Conservation (phyloP, 2,888 invertebrate genomes). For the Lottia scabra region DNA sequence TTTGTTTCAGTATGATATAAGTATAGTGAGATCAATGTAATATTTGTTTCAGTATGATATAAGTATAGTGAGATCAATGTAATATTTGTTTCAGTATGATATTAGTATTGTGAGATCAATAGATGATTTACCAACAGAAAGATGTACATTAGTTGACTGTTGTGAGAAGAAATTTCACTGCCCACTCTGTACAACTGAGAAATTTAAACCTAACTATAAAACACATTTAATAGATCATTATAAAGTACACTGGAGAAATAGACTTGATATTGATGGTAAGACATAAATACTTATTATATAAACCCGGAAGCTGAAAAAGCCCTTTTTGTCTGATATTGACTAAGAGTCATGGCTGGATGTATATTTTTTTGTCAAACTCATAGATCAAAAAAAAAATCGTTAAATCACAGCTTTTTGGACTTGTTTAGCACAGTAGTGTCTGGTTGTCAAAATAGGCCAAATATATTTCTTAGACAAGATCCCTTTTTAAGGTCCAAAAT, state of each 20-base stretch:
- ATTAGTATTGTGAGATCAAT: slow-evolving; percentile 38
- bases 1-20: slow-evolving; percentile 39
- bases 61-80: slow-evolving; percentile 35
- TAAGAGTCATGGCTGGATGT: too few species aligned
- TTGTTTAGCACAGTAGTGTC: too few species aligned
- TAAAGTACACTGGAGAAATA: slow-evolving; percentile 44
- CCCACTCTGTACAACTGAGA: slow-evolving; percentile 33
- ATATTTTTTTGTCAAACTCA: too few species aligned
- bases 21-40: slow-evolving; percentile 37
- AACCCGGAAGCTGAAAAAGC: not conserved
- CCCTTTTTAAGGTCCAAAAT: too few species aligned
- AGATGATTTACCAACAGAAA: slow-evolving; percentile 37
- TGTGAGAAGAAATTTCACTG: slow-evolving; percentile 45
- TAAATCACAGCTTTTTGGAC: too few species aligned
- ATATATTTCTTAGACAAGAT: too few species aligned
- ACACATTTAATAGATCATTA: slow-evolving; percentile 41
- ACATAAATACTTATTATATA: not conserved
- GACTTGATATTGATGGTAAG: slow-evolving; percentile 44
- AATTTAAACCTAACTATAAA: slow-evolving; percentile 37
- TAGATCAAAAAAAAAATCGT: too few species aligned
- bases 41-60: slow-evolving; percentile 38
- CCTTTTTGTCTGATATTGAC: too few species aligned
- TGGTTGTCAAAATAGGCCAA: too few species aligned
- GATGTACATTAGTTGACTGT: slow-evolving; percentile 33
- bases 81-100: slow-evolving; percentile 38